Evolutionary conservation across 2,797 vertebrate species (phyloP).

Genomic region (Spondyliosoma cantharus): DNA sequence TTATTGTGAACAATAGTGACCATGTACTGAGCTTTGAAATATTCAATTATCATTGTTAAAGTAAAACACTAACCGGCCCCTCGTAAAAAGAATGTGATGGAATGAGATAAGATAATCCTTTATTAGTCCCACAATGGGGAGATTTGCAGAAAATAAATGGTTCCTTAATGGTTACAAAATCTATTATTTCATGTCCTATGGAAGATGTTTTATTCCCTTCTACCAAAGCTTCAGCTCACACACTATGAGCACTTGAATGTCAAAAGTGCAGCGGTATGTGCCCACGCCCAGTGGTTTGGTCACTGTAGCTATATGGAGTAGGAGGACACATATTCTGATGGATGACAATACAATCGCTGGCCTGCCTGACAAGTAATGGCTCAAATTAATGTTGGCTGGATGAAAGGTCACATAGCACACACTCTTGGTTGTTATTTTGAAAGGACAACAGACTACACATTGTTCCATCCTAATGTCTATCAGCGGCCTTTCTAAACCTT

Average conservation of each 20-base stretch:
- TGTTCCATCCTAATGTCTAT: slow-evolving; percentile 60
- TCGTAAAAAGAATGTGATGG: too few relatives aligned
- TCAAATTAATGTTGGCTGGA: slow-evolving; percentile 81
- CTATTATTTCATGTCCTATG: neutral
- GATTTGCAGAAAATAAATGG: neutral
- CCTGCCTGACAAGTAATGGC: slow-evolving; percentile 75
- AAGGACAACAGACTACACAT: slow-evolving; percentile 78
- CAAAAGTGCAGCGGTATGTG: slow-evolving; percentile 32
- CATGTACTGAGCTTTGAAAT: neutral
- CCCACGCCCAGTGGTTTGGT: slow-evolving; percentile 34
- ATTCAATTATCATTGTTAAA: neutral
- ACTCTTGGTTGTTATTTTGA: slow-evolving; percentile 84
- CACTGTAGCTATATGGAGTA: slow-evolving; percentile 59
- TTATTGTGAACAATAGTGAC: neutral
- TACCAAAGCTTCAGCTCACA: slow-evolving; percentile 19
- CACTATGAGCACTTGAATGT: slow-evolving; percentile 37
- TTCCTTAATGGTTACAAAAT: neutral
- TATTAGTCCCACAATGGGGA: neutral
- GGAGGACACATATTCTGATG: slow-evolving; percentile 69
- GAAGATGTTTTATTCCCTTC: slow-evolving; percentile 1
- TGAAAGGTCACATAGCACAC: slow-evolving; percentile 85
- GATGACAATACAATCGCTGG: slow-evolving; percentile 76
- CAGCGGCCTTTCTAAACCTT: slow-evolving; percentile 64
- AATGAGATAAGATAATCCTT: too few relatives aligned
- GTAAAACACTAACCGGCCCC: neutral